These are phyloP conservation scores for Gorilla gorilla DNA, from an alignment of 2,113 vertebrate genomes.

Conservation along the genomic window DNA sequence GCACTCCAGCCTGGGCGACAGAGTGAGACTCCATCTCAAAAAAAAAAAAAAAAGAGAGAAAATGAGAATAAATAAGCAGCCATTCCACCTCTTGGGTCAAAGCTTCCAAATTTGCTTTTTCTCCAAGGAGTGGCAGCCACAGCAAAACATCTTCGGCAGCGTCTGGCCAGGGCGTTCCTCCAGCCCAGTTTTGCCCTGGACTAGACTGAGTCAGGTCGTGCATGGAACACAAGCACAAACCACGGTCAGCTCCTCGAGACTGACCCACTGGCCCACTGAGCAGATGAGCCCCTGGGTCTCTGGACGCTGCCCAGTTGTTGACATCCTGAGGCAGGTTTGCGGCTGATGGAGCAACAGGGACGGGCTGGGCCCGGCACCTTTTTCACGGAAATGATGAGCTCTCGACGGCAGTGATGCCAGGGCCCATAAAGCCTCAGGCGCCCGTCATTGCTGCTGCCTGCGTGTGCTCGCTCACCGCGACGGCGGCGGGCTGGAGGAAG, in stretches of 20 bases:
- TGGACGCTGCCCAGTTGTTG: not conserved
- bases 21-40: no score
- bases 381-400: not conserved
- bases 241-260: not conserved
- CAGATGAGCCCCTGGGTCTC: not conserved
- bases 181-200: fast-evolving
- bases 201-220: not conserved
- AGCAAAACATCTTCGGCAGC: fast-evolving
- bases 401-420: not conserved
- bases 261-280: not conserved
- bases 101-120: not conserved
- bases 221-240: no score
- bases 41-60: no score
- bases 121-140: not conserved
- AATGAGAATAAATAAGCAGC: no score
- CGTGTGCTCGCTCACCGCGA: not conserved
- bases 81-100: not conserved
- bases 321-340: not conserved
- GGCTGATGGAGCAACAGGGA: not conserved
- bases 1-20: no score
- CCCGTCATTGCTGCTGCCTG: not conserved
- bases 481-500: not conserved
- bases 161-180: fast-evolving
- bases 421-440: not conserved
- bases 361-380: not conserved